These are phyloP conservation scores for Mesorhabditis spiculigera DNA, from an alignment of 2,888 invertebrate genomes.

Conservation along the genomic window DNA sequence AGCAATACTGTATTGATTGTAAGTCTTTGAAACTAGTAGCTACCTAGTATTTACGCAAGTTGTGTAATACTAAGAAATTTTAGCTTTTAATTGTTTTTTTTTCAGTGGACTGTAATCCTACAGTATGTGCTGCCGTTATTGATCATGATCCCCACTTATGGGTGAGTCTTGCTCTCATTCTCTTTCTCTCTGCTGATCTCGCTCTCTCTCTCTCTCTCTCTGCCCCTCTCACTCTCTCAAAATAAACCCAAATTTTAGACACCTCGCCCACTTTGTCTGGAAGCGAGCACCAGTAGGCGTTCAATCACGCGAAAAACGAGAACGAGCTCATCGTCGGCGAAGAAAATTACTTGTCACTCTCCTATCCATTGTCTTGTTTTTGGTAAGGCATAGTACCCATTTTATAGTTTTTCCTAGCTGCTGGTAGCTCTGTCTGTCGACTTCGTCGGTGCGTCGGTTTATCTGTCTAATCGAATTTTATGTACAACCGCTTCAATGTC, in stretches of 20 bases:
- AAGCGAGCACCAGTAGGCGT: constrained; percentile 27
- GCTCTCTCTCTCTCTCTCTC: too few species aligned
- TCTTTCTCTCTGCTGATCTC: background rate
- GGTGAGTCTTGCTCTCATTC: background rate
- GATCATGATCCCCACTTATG: constrained; percentile 32
- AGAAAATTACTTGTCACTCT: constrained; percentile 26
- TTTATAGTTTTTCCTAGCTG: background rate
- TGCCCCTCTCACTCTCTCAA: too few species aligned
- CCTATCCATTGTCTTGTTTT: constrained; percentile 25
- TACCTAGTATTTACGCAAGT: too few species aligned
- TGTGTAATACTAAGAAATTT: too few species aligned
- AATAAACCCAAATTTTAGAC: constrained; percentile 6
- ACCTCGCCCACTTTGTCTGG: constrained; percentile 31
- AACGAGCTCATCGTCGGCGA: constrained; percentile 16
- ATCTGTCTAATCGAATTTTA: background rate
- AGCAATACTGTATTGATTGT: background rate
- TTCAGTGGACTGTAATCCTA: constrained; percentile 28
- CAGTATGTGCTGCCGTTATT: constrained; percentile 29
- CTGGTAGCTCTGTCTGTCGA: background rate
- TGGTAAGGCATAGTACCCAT: background rate
- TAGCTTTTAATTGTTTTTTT: constrained; percentile 7
- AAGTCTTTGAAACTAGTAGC: too few species aligned
- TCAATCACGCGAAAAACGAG: constrained; percentile 24
- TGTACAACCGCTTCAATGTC: too few species aligned
- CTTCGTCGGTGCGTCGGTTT: background rate